Percentiles rank a stretch among this genome's conserved stretches.
Evolutionary conservation across 2,113 vertebrate species (phyloP).

Genomic region (Carollia perspicillata): DNA sequence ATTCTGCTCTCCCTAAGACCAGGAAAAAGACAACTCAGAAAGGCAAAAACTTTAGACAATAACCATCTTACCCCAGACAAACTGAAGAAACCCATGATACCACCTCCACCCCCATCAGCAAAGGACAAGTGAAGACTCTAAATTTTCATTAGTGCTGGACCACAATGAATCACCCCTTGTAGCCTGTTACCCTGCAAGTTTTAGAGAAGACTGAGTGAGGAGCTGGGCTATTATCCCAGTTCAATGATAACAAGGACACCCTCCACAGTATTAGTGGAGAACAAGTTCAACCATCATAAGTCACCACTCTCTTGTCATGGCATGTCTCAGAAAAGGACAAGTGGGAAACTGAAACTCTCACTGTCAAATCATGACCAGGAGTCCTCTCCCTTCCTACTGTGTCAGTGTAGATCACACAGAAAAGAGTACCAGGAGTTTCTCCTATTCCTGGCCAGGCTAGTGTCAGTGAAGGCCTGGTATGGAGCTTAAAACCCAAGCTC

Average conservation of each 20-base stretch:
- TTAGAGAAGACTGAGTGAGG: not conserved
- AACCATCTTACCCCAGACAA: not conserved
- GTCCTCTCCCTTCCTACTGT: not conserved
- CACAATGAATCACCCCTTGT: not conserved
- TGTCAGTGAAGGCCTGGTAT: not conserved
- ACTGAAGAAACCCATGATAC: not conserved
- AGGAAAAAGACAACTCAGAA: not conserved
- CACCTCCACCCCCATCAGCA: not conserved
- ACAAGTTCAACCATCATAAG: no score
- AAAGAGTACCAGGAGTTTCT: not conserved
- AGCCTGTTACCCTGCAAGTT: not conserved
- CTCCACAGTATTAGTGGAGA: not conserved
- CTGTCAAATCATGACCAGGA: not conserved
- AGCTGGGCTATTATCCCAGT: not conserved
- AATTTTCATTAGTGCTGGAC: not conserved
- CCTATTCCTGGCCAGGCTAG: not conserved
- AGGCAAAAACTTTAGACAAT: not conserved
- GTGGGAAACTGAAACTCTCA: not conserved
- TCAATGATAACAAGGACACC: not conserved
- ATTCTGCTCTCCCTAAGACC: not conserved
- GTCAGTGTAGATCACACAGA: not conserved
- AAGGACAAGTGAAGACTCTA: not conserved
- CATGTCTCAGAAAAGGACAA: not conserved
- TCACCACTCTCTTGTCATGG: accelerated
- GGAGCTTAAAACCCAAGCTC: not conserved